Base-by-base conservation (phyloP, 2,888 invertebrate species). In the Hipparchia semele region DNA sequence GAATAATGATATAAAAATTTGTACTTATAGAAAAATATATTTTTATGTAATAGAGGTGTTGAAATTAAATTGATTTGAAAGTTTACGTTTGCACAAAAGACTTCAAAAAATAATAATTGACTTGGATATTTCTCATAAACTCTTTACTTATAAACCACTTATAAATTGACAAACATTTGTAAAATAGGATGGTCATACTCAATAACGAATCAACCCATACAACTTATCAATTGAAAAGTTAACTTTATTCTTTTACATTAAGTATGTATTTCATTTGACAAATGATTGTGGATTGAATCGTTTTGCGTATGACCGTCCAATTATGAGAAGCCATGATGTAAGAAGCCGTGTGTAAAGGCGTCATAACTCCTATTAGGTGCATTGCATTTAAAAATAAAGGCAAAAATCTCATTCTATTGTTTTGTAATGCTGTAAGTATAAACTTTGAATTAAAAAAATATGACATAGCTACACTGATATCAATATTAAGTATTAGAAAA, bases 361-460 rank as follows among this genome's bases (percentile, higher is more conserved):
- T 71, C 58, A 56, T 65, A 62, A 69, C 61, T 69, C 68, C 56
- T 72, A 72, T 81, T 79, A 4, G 81, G 80, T 82, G 82, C 81
- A 81, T 82, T 82, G 82, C 81, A 81, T 82, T 81, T 81, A 81
- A 78, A 70, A 76, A 71, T 70, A 54, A 33, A 70, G 59, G n/a
- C 8, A 46, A 51, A 70, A 71, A 72, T 67, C 56, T 45, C 64
- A 72, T 60, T 70, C 58, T 65, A 59, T 58, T 59, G 39, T 51
- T 13, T 60, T 39, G 7, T 61, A 61, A 59, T 66, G 51, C 54
- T 59, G 65, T 12, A 67, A 23, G 23, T 39, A 4, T 49, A 66
- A 23, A 64, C 33, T 13, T 67, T 49, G 49, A 58, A 69, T 70
- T 59, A 67, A 68, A 73, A 62, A 12, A 46, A 46, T 6, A 56